phyloP scores from a whole-genome alignment of 2,888 invertebrate species.

The Silvanus unidentatus region DNA sequence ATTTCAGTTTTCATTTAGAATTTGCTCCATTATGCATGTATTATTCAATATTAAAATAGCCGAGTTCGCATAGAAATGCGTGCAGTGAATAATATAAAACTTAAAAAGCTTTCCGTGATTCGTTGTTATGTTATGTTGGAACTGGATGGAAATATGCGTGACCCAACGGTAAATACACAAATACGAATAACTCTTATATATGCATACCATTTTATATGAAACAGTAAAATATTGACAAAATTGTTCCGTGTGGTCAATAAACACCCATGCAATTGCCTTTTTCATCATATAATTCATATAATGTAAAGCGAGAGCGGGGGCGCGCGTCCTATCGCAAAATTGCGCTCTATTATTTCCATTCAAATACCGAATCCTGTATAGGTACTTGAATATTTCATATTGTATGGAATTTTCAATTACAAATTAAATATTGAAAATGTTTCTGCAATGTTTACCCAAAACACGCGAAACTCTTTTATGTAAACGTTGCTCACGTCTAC shows the following conservation, averaged over 20 bases:
- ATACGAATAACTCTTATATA: slow-evolving; percentile 16
- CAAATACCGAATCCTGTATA: too few relatives aligned
- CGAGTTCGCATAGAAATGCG: slow-evolving; percentile 32
- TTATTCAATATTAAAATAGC: slow-evolving; percentile 36
- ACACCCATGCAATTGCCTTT: slow-evolving; percentile 7
- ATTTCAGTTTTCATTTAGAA: slow-evolving; percentile 27
- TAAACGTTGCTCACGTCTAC: too few relatives aligned
- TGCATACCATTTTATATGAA: slow-evolving; percentile 30
- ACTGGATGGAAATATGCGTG: slow-evolving; percentile 25
- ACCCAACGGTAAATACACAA: slow-evolving; percentile 28
- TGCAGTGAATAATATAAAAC: slow-evolving; percentile 39
- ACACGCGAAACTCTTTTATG: too few relatives aligned
- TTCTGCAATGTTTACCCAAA: too few relatives aligned
- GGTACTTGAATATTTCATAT: too few relatives aligned
- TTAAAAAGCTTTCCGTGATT: slow-evolving; percentile 41
- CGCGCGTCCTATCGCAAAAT: too few relatives aligned
- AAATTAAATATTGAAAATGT: too few relatives aligned
- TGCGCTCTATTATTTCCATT: too few relatives aligned
- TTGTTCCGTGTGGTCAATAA: slow-evolving; percentile 16
- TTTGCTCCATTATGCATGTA: slow-evolving; percentile 26
- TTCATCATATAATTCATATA: too few relatives aligned
- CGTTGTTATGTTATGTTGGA: slow-evolving; percentile 5
- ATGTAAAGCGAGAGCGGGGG: too few relatives aligned
- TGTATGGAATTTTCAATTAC: too few relatives aligned
- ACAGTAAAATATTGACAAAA: slow-evolving; percentile 30